A percentile compares a stretch with the other conserved stretches of the same genome.
phyloP scores from a whole-genome alignment of 2,113 vertebrate genomes.

The Meles meles region DNA sequence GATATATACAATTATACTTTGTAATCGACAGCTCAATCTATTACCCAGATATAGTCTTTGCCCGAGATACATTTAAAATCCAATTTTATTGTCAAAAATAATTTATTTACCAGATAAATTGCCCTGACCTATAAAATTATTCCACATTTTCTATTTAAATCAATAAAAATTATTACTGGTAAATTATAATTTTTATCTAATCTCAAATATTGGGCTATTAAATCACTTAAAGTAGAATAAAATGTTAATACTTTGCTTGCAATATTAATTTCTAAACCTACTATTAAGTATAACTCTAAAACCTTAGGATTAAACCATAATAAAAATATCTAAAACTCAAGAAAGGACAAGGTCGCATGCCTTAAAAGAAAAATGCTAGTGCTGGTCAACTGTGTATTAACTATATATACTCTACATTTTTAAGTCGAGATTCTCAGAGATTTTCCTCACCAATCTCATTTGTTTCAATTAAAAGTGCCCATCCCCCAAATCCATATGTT shows the following conservation, averaged over 20 bases:
- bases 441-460: not conserved
- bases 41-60: not conserved
- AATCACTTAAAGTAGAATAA: not conserved
- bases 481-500: not conserved
- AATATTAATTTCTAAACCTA: not conserved
- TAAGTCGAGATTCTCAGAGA: not conserved
- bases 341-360: not conserved
- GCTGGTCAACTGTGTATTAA: not conserved
- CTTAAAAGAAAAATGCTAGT: not conserved
- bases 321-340: not conserved
- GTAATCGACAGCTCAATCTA: not conserved
- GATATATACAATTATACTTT: not conserved
- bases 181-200: not conserved
- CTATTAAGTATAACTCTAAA: slow-evolving; percentile 15
- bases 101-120: not conserved
- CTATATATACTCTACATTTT: not conserved
- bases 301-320: not conserved
- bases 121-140: not conserved
- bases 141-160: not conserved
- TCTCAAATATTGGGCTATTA: not conserved
- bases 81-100: slow-evolving; percentile 6
- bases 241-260: not conserved
- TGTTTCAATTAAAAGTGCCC: not conserved
- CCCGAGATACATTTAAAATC: not conserved
- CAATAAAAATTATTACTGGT: not conserved